These are phyloP conservation scores for Cygnus buccinator DNA, from an alignment of 2,113 vertebrate genomes.

Conservation along the genomic window DNA sequence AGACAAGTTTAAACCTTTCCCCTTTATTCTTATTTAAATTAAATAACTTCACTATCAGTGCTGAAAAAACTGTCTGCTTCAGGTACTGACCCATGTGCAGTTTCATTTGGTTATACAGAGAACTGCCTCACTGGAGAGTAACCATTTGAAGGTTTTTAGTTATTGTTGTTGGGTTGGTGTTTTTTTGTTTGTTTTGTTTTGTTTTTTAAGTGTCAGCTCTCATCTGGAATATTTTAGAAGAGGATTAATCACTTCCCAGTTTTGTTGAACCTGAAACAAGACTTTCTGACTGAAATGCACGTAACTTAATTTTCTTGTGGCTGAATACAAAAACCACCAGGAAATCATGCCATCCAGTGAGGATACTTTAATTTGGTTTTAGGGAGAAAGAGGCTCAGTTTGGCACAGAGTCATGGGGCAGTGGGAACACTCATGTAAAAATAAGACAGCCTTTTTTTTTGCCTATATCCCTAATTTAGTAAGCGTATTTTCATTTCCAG, in stretches of 20 bases:
- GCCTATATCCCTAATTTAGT: not conserved
- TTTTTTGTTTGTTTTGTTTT: not conserved
- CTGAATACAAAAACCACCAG: slow-evolving; percentile 48
- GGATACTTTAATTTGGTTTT: slow-evolving; percentile 41
- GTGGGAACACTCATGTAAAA: slow-evolving; percentile 29
- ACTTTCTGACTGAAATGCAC: slow-evolving; percentile 48
- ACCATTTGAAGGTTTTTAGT: not conserved
- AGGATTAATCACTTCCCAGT: slow-evolving; percentile 71
- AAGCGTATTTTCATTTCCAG: slow-evolving; percentile 2
- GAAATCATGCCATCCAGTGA: slow-evolving; percentile 41
- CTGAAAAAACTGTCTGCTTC: not conserved
- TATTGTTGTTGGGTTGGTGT: not conserved
- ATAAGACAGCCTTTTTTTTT: not conserved
- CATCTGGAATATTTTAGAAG: slow-evolving; percentile 66
- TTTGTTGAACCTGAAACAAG: slow-evolving; percentile 59
- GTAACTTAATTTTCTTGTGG: slow-evolving; percentile 62
- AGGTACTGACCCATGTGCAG: not conserved
- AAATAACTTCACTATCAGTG: not conserved
- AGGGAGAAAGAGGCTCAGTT: slow-evolving; percentile 26
- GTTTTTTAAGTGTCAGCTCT: not conserved
- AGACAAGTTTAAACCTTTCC: not conserved
- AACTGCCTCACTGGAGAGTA: not conserved
- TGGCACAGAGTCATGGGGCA: slow-evolving; percentile 15
- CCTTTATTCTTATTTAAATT: not conserved
- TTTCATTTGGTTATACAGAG: not conserved